These are phyloP conservation scores for Eulemur coronatus DNA, from an alignment of 2,797 vertebrate genomes.

Conservation along the genomic window DNA sequence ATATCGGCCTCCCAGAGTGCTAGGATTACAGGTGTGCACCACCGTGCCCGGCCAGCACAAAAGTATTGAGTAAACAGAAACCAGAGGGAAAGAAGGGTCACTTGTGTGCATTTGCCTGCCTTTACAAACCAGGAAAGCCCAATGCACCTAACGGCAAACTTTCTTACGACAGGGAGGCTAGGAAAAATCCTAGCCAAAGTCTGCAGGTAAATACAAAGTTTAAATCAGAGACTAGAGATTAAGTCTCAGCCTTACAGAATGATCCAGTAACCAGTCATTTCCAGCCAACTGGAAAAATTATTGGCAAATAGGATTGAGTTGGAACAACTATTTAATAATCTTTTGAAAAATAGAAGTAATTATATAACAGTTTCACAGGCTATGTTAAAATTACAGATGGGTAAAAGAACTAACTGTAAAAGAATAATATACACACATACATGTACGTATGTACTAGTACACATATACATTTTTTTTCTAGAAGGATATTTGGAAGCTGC, in stretches of 20 bases:
- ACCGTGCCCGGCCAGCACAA: no score
- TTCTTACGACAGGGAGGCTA: neutral
- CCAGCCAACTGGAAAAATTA: neutral
- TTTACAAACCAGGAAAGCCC: neutral
- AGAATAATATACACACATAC: neutral
- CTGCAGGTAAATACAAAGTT: neutral
- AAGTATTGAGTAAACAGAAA: neutral
- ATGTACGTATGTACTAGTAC: neutral
- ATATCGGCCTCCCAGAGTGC: no score
- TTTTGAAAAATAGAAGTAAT: neutral
- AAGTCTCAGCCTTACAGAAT: neutral
- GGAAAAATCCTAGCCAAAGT: neutral
- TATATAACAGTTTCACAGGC: neutral
- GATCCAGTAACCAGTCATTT: neutral
- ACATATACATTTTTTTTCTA: neutral
- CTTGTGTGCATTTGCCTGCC: neutral
- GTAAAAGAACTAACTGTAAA: neutral
- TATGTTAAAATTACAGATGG: neutral
- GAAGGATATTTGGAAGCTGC: constrained; percentile 15
- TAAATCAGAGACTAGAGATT: neutral
- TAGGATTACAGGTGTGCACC: no score
- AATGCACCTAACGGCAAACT: neutral
- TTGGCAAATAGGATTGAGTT: neutral
- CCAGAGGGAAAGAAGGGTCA: neutral
- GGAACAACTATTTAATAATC: neutral